Percentiles rank a stretch among this genome's conserved stretches.
Conservation (phyloP, 2,113 vertebrate genomes). For the Leucopternis melanops region DNA sequence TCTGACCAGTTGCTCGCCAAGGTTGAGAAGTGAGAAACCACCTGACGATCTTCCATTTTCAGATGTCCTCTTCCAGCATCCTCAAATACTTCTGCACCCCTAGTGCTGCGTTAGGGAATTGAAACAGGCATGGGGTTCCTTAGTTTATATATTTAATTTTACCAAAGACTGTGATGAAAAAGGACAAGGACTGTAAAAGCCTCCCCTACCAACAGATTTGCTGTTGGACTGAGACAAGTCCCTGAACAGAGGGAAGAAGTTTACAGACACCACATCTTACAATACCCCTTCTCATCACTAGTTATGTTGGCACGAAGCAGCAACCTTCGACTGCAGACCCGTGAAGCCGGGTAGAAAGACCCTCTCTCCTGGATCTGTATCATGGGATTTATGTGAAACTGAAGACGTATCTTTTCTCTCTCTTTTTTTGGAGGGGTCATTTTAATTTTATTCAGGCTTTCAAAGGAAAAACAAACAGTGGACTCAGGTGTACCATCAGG, state of each 20-base stretch:
- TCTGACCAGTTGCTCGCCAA: not conserved
- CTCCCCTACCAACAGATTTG: not conserved
- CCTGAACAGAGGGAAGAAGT: not conserved
- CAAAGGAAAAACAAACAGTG: not conserved
- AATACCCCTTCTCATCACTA: not conserved
- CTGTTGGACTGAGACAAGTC: not conserved
- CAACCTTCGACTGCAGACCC: not conserved
- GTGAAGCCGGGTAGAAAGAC: not conserved
- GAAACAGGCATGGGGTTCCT: not conserved
- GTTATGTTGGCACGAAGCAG: not conserved
- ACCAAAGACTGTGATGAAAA: not conserved
- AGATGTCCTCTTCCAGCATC: not conserved
- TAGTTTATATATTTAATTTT: not conserved
- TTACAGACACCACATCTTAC: not conserved
- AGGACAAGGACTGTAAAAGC: not conserved
- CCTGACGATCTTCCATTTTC: not conserved
- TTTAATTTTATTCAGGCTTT: not conserved
- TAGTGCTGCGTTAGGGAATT: not conserved
- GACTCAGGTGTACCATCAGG: not conserved
- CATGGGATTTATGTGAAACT: not conserved
- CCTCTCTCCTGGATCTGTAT: not conserved
- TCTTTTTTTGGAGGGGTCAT: not conserved
- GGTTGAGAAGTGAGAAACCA: not conserved
- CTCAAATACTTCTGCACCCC: not conserved
- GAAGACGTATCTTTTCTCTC: not conserved